Percentiles rank a stretch among this genome's conserved stretches.
These are phyloP conservation scores for Heterodera filipjevi DNA, from an alignment of 2,888 invertebrate genomes.

Conservation along the genomic window DNA sequence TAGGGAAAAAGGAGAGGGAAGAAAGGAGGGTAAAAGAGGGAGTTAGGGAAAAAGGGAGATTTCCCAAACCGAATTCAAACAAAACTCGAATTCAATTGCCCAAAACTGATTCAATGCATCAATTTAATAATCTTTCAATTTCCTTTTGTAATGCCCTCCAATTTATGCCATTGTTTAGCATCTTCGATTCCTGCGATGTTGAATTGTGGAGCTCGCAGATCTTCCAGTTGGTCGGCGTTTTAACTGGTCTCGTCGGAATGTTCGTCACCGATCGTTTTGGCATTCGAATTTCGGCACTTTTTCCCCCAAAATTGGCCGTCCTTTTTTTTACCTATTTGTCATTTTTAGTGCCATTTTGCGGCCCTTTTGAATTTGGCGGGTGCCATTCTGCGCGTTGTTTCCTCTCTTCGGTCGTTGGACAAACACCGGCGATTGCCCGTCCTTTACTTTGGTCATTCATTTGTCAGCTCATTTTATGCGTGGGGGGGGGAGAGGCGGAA, in stretches of 20 bases:
- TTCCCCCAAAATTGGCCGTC: neutral
- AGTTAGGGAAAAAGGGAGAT: neutral
- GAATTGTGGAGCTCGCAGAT: conserved; percentile 54
- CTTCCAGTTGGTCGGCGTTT: conserved; percentile 57
- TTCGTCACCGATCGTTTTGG: conserved; percentile 63
- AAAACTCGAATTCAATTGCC: no score
- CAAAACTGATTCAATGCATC: no score
- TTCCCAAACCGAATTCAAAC: neutral
- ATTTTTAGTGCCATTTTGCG: conserved; percentile 44
- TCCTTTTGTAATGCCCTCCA: no score
- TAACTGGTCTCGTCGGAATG: conserved; percentile 60
- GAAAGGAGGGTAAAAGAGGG: no score
- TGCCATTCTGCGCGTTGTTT: conserved; percentile 44
- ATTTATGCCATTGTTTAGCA: neutral
- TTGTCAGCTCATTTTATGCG: no score
- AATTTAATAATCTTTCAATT: no score
- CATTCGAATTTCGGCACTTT: conserved; percentile 53
- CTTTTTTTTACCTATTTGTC: neutral
- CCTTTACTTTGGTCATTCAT: conserved; percentile 41
- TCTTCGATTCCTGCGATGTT: conserved; percentile 43
- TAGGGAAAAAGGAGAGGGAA: no score
- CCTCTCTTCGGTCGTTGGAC: conserved; percentile 44
- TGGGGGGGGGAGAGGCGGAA: no score
- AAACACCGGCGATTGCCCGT: conserved; percentile 32
- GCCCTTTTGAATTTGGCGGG: conserved; percentile 45